phyloP scores from a whole-genome alignment of 2,797 vertebrate genomes.

The Sebastes hubbsi region DNA sequence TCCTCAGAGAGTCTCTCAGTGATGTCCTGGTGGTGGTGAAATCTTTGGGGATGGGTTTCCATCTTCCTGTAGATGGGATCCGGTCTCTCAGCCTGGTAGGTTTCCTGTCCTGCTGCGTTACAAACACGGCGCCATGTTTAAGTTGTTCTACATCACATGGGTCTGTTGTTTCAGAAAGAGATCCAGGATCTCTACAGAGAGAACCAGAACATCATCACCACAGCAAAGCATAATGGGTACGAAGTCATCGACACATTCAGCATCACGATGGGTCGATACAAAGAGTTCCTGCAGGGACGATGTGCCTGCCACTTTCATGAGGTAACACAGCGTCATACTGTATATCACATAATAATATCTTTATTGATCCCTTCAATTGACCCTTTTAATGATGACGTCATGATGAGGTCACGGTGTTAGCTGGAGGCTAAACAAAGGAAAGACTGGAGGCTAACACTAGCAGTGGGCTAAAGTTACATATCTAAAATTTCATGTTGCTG shows the following conservation, averaged over 20 bases:
- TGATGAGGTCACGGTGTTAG: too few relatives aligned
- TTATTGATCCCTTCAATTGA: background rate
- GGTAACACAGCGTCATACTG: constrained; percentile 75
- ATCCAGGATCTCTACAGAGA: constrained; percentile 87
- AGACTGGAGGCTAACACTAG: too few relatives aligned
- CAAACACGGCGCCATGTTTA: background rate
- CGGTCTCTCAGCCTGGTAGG: constrained; percentile 89
- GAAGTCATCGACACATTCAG: constrained; percentile 93
- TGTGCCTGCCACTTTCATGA: constrained; percentile 97
- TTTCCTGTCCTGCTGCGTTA: background rate
- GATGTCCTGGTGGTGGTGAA: constrained; percentile 93
- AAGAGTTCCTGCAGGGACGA: constrained; percentile 94
- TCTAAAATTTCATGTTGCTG: too few relatives aligned
- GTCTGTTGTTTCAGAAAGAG: constrained; percentile 76
- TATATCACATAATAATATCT: background rate
- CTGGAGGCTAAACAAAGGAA: too few relatives aligned
- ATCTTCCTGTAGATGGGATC: constrained; percentile 92
- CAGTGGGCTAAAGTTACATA: too few relatives aligned
- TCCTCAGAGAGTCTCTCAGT: constrained; percentile 86
- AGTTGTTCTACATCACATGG: too few relatives aligned
- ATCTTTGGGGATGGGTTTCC: constrained; percentile 95
- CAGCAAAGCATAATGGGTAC: constrained; percentile 87
- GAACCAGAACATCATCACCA: constrained; percentile 86
- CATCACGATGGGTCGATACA: constrained; percentile 94
- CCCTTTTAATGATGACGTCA: too few relatives aligned